Percentiles rank a stretch among this genome's conserved stretches.
Conservation (phyloP, 2,797 vertebrate genomes). For the Threskiornis aethiopicus region DNA sequence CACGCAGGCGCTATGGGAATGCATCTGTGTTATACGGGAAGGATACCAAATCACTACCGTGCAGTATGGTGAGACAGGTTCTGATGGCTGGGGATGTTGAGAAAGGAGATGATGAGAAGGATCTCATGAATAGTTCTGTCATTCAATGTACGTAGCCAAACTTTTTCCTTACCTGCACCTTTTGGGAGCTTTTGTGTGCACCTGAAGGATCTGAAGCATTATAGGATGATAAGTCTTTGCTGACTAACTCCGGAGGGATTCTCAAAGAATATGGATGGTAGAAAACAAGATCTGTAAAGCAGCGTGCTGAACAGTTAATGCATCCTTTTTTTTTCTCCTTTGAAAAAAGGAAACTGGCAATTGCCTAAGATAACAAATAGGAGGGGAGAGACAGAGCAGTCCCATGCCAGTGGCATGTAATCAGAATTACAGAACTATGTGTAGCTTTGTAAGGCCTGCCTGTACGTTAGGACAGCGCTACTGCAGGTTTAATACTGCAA, state of each 20-base stretch:
- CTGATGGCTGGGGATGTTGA: neutral
- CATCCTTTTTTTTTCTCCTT: neutral
- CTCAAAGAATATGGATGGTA: neutral
- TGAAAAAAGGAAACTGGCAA: neutral
- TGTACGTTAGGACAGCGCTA: accelerated
- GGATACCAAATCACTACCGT: neutral
- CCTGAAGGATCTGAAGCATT: neutral
- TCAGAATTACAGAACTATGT: neutral
- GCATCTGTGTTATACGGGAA: neutral
- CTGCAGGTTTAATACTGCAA: neutral
- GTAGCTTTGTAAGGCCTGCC: neutral
- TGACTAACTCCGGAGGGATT: neutral
- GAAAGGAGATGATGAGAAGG: neutral
- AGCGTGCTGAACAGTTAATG: neutral
- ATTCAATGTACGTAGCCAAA: neutral
- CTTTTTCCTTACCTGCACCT: neutral
- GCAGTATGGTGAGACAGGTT: neutral
- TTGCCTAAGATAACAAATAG: neutral
- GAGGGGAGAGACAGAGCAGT: neutral
- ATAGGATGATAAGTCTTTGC: neutral
- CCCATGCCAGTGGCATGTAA: neutral
- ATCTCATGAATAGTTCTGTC: neutral
- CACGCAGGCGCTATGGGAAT: neutral
- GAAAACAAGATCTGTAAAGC: neutral
- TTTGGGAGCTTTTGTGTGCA: neutral